Evolutionary conservation across 2,797 vertebrate species (phyloP), one percentile per base, ranked within the genome.

Genomic region (Taeniopygia guttata): DNA sequence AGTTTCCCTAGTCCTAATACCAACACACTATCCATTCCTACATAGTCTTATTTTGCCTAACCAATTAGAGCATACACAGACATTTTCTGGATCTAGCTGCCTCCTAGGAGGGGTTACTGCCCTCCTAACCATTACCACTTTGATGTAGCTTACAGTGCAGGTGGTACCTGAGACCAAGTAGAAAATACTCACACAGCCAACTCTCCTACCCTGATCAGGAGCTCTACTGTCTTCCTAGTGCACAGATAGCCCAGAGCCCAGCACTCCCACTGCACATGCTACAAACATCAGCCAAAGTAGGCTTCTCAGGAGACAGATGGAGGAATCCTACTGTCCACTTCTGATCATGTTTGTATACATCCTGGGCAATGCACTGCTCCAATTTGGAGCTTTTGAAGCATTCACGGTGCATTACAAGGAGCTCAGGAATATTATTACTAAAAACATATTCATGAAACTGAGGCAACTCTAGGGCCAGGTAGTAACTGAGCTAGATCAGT

Each of bases 191-290:
- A 20, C 46, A n/a, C 1, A 13, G 74, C 17, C 48, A 83, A 8
- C 42, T 36, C 34, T 55, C 14, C 54, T 56, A 13, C 3, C 30
- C 58, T 43, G 7, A 36, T 7, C 10, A n/a, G 56, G n/a, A 73
- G 4, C 48, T 59, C 32, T 13, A 0, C 51, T 60, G 49, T 8
- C n/a, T 49, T 67, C 60, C 48, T 3, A 27, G 34, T 2, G 12
- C 45, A 38, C 36, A 87, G 29, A 26, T 26, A 54, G n/a, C 88
- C 52, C 52, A 32, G 43, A 36, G 22, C 22, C 63, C 55, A 49
- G 49, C 12, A 6, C 13, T 56, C 17, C 27, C n/a, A 4, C 34
- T 15, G 32, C 34, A 11, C 15, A 0, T 7, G 19, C 30, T 45
- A 18, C 14, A 45, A 36, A 27, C 67, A 36, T 6, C 11, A 13